Conservation (phyloP, 2,113 vertebrate genomes). For the Mormyrus iriodes region DNA sequence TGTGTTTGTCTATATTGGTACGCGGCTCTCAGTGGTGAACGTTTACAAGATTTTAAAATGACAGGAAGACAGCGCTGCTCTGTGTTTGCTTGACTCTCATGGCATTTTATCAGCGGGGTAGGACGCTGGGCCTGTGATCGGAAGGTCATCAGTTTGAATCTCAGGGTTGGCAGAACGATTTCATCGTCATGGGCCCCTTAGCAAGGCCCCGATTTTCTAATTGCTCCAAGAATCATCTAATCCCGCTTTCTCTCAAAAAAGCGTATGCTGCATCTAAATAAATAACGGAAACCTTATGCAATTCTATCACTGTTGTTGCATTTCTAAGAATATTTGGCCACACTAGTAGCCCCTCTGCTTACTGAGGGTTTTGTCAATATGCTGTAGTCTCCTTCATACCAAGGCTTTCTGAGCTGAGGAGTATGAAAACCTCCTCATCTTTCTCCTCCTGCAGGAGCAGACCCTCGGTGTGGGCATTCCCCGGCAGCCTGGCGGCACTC, state of each 20-base stretch:
- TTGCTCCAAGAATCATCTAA: neutral
- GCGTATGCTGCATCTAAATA: neutral
- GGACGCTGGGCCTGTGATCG: neutral
- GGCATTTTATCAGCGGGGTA: neutral
- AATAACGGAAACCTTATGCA: neutral
- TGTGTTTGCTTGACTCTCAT: neutral
- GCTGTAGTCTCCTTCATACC: neutral
- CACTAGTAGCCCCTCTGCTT: neutral
- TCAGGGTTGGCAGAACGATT: neutral
- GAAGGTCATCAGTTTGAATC: neutral
- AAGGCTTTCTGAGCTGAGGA: neutral
- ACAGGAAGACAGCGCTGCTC: neutral
- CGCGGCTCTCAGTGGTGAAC: neutral
- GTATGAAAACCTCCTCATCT: neutral
- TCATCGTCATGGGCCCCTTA: neutral
- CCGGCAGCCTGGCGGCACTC: constrained; percentile 68
- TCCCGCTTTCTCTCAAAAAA: neutral
- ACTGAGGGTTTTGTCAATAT: neutral
- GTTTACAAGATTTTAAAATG: neutral
- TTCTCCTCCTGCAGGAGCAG: constrained; percentile 55
- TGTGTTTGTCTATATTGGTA: neutral
- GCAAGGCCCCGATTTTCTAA: neutral
- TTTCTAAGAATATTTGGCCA: neutral
- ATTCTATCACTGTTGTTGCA: neutral
- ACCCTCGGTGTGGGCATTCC: constrained; percentile 70